Conservation (phyloP, 1,140 invertebrate genomes). For the Drosophila orena region DNA sequence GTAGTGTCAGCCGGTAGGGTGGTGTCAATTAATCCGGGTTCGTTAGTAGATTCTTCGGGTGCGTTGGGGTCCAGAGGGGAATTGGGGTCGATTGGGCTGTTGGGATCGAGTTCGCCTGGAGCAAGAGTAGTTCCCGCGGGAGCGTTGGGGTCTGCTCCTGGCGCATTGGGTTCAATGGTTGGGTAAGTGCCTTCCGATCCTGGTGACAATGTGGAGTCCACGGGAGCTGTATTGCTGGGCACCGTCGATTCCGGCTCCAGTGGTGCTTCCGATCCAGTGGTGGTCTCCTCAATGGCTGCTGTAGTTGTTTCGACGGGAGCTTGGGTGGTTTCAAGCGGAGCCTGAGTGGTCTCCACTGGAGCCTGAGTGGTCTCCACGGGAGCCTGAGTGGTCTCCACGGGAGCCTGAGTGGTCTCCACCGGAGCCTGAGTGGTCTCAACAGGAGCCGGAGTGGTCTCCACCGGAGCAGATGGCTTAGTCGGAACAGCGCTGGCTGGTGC, state of each 20-base stretch:
- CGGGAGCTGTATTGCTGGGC: conserved; percentile 3
- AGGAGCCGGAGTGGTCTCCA: conserved; percentile 9
- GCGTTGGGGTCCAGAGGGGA: conserved; percentile 29
- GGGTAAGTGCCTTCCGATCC: conserved; percentile 12
- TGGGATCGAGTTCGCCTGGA: conserved; percentile 15
- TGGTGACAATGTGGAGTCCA: conserved; percentile 13
- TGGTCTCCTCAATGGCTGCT: conserved; percentile 20
- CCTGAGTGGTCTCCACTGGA: conserved; percentile 20
- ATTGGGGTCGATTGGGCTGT: conserved; percentile 29
- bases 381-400: neutral
- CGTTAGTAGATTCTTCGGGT: conserved; percentile 26
- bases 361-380: neutral
- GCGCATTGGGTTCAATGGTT: conserved; percentile 12
- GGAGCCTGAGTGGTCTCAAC: conserved; percentile 14
- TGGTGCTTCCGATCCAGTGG: conserved; percentile 1
- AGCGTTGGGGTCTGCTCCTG: conserved; percentile 13
- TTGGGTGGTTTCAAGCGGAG: conserved; percentile 18
- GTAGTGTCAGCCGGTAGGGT: conserved; percentile 34
- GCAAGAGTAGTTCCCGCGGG: conserved; percentile 18
- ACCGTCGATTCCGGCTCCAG: conserved; percentile 9
- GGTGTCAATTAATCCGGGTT: conserved; percentile 21
- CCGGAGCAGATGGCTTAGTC: conserved; percentile 3
- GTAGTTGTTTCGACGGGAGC: conserved; percentile 13
- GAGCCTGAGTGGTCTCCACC: neutral
- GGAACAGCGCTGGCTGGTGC: conserved; percentile 11